phyloP scores from a whole-genome alignment of 1,140 invertebrate species.

The Solenopsis invicta region DNA sequence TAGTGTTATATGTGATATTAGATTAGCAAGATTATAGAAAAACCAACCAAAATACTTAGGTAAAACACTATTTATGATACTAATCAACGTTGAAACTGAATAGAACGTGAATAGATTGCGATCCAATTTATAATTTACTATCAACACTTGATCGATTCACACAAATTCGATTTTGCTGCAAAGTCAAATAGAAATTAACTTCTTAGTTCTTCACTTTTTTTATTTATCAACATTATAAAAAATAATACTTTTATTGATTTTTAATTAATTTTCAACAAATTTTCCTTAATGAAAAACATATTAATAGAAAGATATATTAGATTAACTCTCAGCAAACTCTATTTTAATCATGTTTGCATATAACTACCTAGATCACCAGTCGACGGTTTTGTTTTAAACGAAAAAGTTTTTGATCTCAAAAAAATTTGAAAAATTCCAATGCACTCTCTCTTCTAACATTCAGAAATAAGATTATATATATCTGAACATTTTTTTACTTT shows the following conservation, averaged over 20 bases:
- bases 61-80: conserved; percentile 4
- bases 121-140: conserved; percentile 49
- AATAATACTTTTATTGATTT: neutral
- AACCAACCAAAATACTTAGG: neutral
- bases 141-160: conserved; percentile 37
- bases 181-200: neutral
- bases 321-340: too few relatives aligned
- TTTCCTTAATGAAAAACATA: too few relatives aligned
- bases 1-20: conserved; percentile 15
- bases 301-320: neutral
- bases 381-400: too few relatives aligned
- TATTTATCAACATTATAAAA: neutral
- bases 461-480: too few relatives aligned
- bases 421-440: too few relatives aligned
- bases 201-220: neutral
- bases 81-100: conserved; percentile 31
- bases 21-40: neutral
- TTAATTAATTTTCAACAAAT: too few relatives aligned
- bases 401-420: too few relatives aligned
- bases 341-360: too few relatives aligned
- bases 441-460: too few relatives aligned
- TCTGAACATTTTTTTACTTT: too few relatives aligned
- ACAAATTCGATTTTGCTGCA: conserved; percentile 53
- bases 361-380: too few relatives aligned
- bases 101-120: conserved; percentile 29